phyloP scores from a whole-genome alignment of 2,888 invertebrate genomes.

The Mimachlamys varia region DNA sequence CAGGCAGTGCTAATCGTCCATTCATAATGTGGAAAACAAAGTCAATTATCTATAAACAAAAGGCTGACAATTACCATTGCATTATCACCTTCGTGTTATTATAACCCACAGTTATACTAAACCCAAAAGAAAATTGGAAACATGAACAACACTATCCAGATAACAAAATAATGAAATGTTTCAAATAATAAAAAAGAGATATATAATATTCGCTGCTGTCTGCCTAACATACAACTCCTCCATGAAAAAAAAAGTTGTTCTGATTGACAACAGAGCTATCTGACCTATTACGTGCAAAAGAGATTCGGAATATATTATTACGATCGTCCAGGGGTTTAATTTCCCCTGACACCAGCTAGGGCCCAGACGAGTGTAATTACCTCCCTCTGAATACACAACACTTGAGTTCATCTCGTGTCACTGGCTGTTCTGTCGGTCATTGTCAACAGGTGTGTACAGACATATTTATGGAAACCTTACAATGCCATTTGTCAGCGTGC shows the following conservation, averaged over 20 bases:
- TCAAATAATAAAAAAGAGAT: too few relatives aligned
- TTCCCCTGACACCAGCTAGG: not conserved
- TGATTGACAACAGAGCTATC: not conserved
- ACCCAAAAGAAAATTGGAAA: not conserved
- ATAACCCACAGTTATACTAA: not conserved
- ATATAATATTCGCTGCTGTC: too few relatives aligned
- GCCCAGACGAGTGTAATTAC: not conserved
- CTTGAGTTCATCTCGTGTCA: slow-evolving; percentile 24
- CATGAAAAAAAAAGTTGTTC: not conserved
- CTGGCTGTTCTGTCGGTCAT: slow-evolving; percentile 22
- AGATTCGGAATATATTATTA: not conserved
- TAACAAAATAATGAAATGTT: too few relatives aligned
- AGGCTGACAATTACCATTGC: too few relatives aligned
- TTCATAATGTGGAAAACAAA: too few relatives aligned
- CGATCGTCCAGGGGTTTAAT: not conserved
- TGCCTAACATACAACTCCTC: too few relatives aligned
- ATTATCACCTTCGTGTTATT: too few relatives aligned
- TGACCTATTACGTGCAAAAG: not conserved
- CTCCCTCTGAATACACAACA: slow-evolving; percentile 14
- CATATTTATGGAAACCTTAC: not conserved
- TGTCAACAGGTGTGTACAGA: slow-evolving; percentile 28
- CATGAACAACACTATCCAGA: not conserved
- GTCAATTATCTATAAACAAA: too few relatives aligned
- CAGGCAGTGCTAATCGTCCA: too few relatives aligned
- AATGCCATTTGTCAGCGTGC: too few relatives aligned